A percentile compares a stretch with the other conserved stretches of the same genome.
Conservation (phyloP, 2,113 vertebrate species). For the Himantopus leucocephalus region DNA sequence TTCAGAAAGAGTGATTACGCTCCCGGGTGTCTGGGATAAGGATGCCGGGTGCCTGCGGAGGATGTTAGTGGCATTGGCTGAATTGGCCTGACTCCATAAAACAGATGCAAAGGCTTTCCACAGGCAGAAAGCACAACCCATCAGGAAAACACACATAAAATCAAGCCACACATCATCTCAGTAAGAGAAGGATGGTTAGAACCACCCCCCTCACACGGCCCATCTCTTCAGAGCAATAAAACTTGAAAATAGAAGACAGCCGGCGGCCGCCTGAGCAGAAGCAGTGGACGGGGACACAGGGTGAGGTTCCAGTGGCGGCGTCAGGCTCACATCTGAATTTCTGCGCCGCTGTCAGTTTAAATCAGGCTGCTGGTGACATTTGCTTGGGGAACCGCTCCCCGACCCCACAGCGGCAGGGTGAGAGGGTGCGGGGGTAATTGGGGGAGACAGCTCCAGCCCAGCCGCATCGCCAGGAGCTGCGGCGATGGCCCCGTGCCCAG, state of each 20-base stretch:
- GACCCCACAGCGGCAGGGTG: fast-evolving
- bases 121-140: not conserved
- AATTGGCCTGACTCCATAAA: not conserved
- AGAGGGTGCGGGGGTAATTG: not conserved
- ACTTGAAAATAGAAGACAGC: not conserved
- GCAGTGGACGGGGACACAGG: not conserved
- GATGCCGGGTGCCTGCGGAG: fast-evolving
- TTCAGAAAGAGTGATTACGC: not conserved
- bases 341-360: fast-evolving
- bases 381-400: not conserved
- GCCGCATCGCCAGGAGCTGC: fast-evolving
- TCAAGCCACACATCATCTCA: not conserved
- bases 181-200: not conserved
- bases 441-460: not conserved
- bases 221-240: not conserved
- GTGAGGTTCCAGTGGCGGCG: fast-evolving
- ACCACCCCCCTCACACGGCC: not conserved
- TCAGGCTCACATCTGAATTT: not conserved
- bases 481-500: not conserved
- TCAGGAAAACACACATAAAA: not conserved
- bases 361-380: not conserved
- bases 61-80: not conserved
- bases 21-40: not conserved
- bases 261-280: not conserved
- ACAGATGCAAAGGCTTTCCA: not conserved